phyloP scores from a whole-genome alignment of 2,797 vertebrate species.

The Amazona finschi region DNA sequence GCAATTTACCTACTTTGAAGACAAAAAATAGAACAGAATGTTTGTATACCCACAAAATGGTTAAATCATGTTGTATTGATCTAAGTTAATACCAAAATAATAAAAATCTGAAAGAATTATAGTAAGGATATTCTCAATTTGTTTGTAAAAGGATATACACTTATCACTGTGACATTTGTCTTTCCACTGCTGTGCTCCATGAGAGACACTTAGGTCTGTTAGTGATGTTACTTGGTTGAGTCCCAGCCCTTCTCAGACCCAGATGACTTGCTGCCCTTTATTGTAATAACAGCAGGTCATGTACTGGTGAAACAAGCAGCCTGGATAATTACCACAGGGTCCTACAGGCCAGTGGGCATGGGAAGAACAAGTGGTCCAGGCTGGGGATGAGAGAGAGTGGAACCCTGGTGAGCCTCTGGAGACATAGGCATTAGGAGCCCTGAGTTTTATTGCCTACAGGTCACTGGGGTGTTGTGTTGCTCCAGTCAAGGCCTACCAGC shows the following conservation, averaged over 20 bases:
- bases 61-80: not conserved
- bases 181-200: not conserved
- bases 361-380: not conserved
- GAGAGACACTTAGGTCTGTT: not conserved
- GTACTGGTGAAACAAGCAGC: not conserved
- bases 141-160: not conserved
- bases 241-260: not conserved
- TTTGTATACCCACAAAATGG: not conserved
- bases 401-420: not conserved
- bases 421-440: not conserved
- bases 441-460: not conserved
- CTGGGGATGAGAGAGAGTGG: not conserved
- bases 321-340: not conserved
- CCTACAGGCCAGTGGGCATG: rapidly evolving
- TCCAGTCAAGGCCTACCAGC: not conserved
- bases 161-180: not conserved
- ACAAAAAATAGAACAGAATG: not conserved
- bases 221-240: not conserved
- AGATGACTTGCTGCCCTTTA: not conserved
- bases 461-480: not conserved
- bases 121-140: not conserved
- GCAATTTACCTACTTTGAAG: not conserved
- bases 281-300: not conserved
- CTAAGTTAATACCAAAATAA: not conserved
- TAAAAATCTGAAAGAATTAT: not conserved